phyloP scores from a whole-genome alignment of 1,140 invertebrate genomes.

The Drosophila kanapiae region DNA sequence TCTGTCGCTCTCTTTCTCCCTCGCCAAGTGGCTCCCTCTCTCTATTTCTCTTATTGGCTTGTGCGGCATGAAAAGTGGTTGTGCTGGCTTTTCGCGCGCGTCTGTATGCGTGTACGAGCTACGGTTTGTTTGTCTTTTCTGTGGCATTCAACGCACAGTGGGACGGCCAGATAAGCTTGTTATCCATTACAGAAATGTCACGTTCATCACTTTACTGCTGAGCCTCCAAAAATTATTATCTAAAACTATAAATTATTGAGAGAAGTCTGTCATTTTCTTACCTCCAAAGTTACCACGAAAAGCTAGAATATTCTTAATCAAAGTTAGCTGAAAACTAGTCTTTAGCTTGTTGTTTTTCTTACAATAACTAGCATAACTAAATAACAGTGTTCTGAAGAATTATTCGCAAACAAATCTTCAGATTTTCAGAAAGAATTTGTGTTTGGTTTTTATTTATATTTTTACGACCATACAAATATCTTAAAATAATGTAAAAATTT shows the following conservation, averaged over 20 bases:
- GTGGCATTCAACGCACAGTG: constrained; percentile 71
- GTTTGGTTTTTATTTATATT: no score
- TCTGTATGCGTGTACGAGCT: constrained; percentile 27
- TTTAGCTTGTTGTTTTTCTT: background rate
- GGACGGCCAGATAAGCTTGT: constrained; percentile 15
- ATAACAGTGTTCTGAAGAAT: background rate
- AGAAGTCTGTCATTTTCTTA: background rate
- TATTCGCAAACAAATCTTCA: no score
- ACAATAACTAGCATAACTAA: background rate
- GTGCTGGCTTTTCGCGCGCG: constrained; percentile 26
- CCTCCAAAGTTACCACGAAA: no score
- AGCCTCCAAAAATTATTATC: background rate
- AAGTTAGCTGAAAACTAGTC: background rate
- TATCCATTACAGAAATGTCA: constrained; percentile 19
- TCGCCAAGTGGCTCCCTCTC: constrained; percentile 35
- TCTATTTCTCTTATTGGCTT: constrained; percentile 66
- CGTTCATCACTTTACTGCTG: background rate
- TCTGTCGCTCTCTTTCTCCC: constrained; percentile 16
- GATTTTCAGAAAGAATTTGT: no score
- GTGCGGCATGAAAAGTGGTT: constrained; percentile 76
- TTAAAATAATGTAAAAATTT: no score
- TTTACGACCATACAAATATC: no score
- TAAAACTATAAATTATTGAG: background rate
- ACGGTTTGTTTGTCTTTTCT: constrained; percentile 68
- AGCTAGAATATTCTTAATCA: background rate